Conservation (phyloP, 2,113 vertebrate genomes). For the Quiscalus mexicanus region DNA sequence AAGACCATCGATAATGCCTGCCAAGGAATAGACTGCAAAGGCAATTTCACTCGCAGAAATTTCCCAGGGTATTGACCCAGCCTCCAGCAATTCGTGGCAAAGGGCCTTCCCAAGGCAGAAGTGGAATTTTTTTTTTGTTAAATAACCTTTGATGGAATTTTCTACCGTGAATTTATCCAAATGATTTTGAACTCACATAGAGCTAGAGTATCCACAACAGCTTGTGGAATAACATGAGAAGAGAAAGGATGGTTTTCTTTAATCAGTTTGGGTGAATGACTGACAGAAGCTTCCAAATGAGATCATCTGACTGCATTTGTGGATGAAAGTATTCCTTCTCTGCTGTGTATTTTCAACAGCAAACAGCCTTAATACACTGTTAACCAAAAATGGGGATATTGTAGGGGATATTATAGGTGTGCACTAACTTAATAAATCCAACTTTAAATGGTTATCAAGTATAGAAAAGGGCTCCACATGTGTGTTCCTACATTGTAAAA, state of each 20-base stretch:
- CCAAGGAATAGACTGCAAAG: neutral
- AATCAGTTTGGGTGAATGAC: conserved; percentile 21
- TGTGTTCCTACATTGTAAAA: neutral
- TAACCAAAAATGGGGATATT: conserved; percentile 62
- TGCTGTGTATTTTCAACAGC: conserved; percentile 59
- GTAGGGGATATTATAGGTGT: conserved; percentile 60
- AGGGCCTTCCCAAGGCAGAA: conserved; percentile 3
- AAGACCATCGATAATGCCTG: neutral
- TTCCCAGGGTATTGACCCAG: neutral
- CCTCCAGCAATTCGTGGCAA: neutral
- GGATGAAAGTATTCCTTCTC: conserved; percentile 43
- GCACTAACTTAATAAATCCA: conserved; percentile 69
- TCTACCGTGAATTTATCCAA: neutral
- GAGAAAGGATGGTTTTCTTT: conserved; percentile 23
- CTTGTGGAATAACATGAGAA: conserved; percentile 35
- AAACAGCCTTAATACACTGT: conserved; percentile 62
- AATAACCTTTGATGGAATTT: conserved; percentile 12
- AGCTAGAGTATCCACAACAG: conserved; percentile 1
- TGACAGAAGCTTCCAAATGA: conserved; percentile 3
- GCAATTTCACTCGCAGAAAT: neutral
- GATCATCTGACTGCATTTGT: conserved; percentile 30
- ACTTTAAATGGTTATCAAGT: conserved; percentile 55
- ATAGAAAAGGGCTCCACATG: neutral
- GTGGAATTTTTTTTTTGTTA: neutral
- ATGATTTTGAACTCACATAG: neutral